Evolutionary conservation across 2,797 vertebrate genomes (phyloP).

Genomic region (Pristis pectinata): DNA sequence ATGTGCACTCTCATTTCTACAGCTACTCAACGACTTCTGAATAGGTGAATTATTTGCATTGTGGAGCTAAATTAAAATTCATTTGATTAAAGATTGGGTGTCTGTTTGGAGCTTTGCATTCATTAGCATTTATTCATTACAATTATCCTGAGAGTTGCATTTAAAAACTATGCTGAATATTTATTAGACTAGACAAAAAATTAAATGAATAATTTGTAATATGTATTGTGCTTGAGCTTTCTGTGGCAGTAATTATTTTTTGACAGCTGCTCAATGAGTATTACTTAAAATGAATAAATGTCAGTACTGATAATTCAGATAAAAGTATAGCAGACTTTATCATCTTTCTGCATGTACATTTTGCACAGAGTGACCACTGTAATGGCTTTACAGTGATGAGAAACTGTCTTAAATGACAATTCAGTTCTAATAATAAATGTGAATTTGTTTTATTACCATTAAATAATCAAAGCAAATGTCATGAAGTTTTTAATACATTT

Average conservation of each 20-base stretch:
- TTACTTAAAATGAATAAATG: conserved; percentile 32
- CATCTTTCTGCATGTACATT: background rate
- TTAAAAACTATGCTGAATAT: conserved; percentile 3
- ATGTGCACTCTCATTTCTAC: background rate
- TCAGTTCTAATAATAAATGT: background rate
- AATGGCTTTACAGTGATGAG: background rate
- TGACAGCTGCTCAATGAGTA: conserved; percentile 11
- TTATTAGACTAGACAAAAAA: conserved; percentile 33
- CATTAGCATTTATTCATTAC: conserved; percentile 31
- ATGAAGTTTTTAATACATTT: background rate
- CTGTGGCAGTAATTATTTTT: conserved; percentile 31
- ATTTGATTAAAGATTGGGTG: conserved; percentile 28
- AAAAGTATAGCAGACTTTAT: background rate
- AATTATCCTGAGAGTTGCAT: conserved; percentile 25
- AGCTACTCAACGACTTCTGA: conserved; percentile 23
- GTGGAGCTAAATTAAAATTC: conserved; percentile 28
- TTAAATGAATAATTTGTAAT: conserved; percentile 36
- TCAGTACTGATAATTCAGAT: conserved; percentile 17
- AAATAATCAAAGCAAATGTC: background rate
- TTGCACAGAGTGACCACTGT: background rate
- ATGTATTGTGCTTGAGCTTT: conserved; percentile 10
- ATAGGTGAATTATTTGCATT: conserved; percentile 24
- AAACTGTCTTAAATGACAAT: background rate
- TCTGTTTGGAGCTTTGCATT: conserved; percentile 33
- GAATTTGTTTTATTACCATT: background rate